phyloP scores from a whole-genome alignment of 1,140 invertebrate genomes.

The Drosophila pseudoananassae region DNA sequence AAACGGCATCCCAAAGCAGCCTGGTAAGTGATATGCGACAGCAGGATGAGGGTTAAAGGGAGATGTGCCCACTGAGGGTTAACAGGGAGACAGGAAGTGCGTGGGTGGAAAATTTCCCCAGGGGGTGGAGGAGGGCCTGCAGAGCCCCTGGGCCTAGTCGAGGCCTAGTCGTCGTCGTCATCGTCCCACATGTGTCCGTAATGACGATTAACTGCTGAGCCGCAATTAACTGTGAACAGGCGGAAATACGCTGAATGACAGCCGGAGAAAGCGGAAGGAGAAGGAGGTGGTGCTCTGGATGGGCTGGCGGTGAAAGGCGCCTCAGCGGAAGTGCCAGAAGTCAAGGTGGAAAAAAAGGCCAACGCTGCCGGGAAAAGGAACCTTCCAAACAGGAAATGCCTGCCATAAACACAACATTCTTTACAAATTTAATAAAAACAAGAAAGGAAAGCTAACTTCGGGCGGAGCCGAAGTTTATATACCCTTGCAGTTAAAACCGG shows the following conservation, averaged over 20 bases:
- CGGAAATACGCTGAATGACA: constrained; percentile 71
- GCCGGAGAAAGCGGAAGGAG: constrained; percentile 24
- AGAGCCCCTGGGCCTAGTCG: neutral
- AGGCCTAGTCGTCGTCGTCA: neutral
- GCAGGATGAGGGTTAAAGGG: neutral
- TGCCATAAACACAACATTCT: neutral
- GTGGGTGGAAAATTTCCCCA: neutral
- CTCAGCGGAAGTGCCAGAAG: constrained; percentile 21
- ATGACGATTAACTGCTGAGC: constrained; percentile 79
- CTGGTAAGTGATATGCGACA: constrained; percentile 62
- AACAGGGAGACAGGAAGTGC: neutral
- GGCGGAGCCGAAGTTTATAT: no score
- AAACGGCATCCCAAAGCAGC: constrained; percentile 69
- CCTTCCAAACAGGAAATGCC: constrained; percentile 9
- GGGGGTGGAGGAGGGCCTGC: neutral
- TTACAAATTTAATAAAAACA: neutral
- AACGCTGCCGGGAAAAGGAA: neutral
- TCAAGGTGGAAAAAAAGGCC: constrained; percentile 8
- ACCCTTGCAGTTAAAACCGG: no score
- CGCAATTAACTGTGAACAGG: constrained; percentile 80
- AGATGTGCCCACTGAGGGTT: constrained; percentile 9
- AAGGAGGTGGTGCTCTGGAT: neutral
- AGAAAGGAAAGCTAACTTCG: no score
- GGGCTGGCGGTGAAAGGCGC: constrained; percentile 9
- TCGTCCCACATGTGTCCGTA: constrained; percentile 58